Percentiles rank a stretch among this genome's conserved stretches.
Conservation (phyloP, 2,797 vertebrate species). For the Aldrovandia affinis region DNA sequence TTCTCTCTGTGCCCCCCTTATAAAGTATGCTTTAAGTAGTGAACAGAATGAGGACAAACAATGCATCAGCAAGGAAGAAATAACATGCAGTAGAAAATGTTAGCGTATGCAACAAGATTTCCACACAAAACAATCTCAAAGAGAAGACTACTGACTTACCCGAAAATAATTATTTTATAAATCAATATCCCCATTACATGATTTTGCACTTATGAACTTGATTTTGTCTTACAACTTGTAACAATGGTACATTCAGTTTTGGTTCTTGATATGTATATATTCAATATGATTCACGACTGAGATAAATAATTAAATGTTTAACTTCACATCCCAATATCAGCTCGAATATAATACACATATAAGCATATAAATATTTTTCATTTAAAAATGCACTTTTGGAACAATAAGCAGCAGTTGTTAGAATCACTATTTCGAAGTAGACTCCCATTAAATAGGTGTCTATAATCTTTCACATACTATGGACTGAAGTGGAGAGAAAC, state of each 20-base stretch:
- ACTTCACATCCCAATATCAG: not conserved
- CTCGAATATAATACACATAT: not conserved
- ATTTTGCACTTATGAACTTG: not conserved
- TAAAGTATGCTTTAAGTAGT: not conserved
- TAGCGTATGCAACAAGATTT: not conserved
- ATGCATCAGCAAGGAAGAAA: not conserved
- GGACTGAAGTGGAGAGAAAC: not conserved
- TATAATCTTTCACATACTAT: not conserved
- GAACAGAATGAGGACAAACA: not conserved
- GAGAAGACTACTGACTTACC: not conserved
- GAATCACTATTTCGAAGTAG: not conserved
- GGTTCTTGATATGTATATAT: not conserved
- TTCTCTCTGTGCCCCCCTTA: not conserved
- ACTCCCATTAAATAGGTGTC: not conserved
- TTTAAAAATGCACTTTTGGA: conserved; percentile 3
- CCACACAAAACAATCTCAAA: not conserved
- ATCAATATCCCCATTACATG: not conserved
- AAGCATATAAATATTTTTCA: conserved; percentile 15
- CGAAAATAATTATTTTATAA: not conserved
- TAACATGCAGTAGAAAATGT: not conserved
- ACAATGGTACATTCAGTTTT: conserved; percentile 12
- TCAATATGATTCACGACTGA: not conserved
- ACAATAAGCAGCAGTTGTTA: conserved; percentile 11
- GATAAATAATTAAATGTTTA: not conserved
- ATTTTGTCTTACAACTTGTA: not conserved